Conservation (phyloP, 2,113 vertebrate species). For the Muntiacus muntjak region DNA sequence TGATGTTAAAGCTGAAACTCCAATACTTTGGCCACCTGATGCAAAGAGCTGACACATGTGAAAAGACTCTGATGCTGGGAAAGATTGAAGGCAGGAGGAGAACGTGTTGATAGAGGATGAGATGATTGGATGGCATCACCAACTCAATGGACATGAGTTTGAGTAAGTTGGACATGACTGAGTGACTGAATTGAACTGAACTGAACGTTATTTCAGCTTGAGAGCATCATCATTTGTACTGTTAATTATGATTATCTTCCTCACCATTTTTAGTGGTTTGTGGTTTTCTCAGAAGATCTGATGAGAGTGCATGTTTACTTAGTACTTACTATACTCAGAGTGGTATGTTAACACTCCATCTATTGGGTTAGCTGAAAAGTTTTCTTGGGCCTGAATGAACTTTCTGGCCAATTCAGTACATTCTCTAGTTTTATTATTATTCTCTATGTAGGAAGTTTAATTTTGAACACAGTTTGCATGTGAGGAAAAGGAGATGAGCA, state of each 20-base stretch:
- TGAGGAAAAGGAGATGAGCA: not conserved
- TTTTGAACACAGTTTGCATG: not conserved
- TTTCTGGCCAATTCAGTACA: not conserved
- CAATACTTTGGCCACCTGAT: not conserved
- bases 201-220: not conserved
- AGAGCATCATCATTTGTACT: not conserved
- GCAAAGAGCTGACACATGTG: not conserved
- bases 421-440: not conserved
- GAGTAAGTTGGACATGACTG: not conserved
- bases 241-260: too few relatives aligned
- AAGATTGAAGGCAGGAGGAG: not conserved
- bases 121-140: not conserved
- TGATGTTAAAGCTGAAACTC: not conserved
- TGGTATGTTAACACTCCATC: not conserved
- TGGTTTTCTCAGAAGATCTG: not conserved
- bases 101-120: not conserved
- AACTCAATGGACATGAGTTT: not conserved
- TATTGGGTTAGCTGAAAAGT: not conserved
- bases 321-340: not conserved
- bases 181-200: not conserved
- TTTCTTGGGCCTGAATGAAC: not conserved
- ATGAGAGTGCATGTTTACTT: not conserved
- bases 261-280: not conserved
- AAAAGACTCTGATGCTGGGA: not conserved
- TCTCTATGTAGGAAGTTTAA: not conserved